phyloP scores from a whole-genome alignment of 2,113 vertebrate species.

The Passer domesticus region DNA sequence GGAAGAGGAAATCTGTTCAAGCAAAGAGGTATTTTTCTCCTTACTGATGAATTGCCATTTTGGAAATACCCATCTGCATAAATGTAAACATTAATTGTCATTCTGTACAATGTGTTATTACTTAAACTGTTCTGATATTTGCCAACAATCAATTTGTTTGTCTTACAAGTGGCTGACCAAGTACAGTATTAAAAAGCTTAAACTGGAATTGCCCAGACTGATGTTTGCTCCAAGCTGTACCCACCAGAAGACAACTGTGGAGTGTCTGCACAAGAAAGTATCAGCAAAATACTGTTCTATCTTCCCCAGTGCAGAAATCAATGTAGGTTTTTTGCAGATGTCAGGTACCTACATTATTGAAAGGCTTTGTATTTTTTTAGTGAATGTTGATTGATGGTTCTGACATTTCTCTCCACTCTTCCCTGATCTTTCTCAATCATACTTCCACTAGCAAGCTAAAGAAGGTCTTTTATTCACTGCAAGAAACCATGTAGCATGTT shows the following conservation, averaged over 20 bases:
- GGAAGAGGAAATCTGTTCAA: conserved; percentile 79
- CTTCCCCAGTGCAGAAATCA: conserved; percentile 77
- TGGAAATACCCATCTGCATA: not conserved
- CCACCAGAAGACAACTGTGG: conserved; percentile 67
- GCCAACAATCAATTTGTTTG: not conserved
- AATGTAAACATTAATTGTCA: not conserved
- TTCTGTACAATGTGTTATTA: not conserved
- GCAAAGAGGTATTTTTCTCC: conserved; percentile 72
- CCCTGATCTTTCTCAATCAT: not conserved
- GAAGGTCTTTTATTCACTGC: not conserved
- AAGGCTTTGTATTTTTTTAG: not conserved
- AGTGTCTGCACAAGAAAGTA: conserved; percentile 40
- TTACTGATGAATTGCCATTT: not conserved
- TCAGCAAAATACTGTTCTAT: conserved; percentile 73
- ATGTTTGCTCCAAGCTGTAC: conserved; percentile 74
- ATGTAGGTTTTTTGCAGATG: conserved; percentile 67
- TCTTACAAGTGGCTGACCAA: conserved; percentile 79
- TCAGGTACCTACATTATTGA: not conserved
- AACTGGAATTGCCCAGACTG: conserved; percentile 75
- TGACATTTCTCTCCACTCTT: not conserved
- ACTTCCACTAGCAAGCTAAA: not conserved
- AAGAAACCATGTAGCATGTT: not conserved
- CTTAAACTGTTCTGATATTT: not conserved
- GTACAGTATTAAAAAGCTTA: conserved; percentile 77
- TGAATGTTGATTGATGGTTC: not conserved